Evolutionary conservation across 2,888 invertebrate genomes (phyloP), one percentile per base, ranked within the genome.

Genomic region (Leistus spinibarbis): DNA sequence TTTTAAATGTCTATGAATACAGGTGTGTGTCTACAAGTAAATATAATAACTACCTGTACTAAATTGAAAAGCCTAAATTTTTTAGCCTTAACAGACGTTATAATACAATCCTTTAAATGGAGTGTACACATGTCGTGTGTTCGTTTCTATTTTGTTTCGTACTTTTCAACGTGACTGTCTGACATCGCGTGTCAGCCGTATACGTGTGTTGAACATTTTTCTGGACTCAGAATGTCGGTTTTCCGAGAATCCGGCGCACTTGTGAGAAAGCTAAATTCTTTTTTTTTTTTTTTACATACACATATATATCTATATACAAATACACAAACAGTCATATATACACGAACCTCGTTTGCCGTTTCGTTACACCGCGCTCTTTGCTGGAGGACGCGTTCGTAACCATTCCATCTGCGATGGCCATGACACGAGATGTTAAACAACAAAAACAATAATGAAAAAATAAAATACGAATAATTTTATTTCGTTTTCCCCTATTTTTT

Each of bases 251-350:
- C 84, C 81, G 83, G 83, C 81, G 81, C 81, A 83, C 82, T 82
- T 85, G 84, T 85, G 85, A 84, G 85, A 85, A 85, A 85, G 82
- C 83, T 81, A 81, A 82, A 82, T 84, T 84, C 84, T 84, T 84
- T 83, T 79, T 79, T 79, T 57, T 84, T 84, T 83, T 79, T 79
- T 79, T 65, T 76, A 76, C 76, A 65, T 64, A 76, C 69, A 71
- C 71, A 68, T 69, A 65, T 57, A 57, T 56, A 57, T 57, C 16
- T 57, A 72, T 22, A 72, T 63, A 65, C 65, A 72, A 54, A 54
- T 23, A 66, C n/a, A 71, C 54, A 71, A n/a, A 71, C 63, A 19
- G 40, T 63, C 53, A 60, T 17, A 69, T 17, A 13, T 54, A 60
- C n/a, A 40, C 40, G 40, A 40, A 40, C 40, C 40, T 40, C 40